These are phyloP conservation scores for Delphinus delphis DNA, from an alignment of 2,113 vertebrate genomes.

Conservation along the genomic window DNA sequence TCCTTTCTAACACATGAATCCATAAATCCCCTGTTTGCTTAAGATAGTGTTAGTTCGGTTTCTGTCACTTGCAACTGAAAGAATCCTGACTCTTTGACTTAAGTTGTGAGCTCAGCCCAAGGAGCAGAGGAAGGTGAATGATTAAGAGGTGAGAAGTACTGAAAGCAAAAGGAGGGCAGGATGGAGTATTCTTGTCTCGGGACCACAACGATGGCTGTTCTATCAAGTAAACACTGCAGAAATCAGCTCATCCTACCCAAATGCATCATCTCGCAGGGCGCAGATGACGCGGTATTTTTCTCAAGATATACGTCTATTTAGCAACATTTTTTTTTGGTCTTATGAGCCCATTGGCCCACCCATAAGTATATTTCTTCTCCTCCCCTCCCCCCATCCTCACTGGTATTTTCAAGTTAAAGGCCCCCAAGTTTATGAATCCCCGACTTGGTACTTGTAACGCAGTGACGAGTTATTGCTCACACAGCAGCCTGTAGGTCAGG, in stretches of 20 bases:
- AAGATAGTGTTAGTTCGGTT: background rate
- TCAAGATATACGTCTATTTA: background rate
- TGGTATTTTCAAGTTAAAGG: background rate
- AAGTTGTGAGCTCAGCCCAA: background rate
- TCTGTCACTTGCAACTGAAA: background rate
- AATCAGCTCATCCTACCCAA: background rate
- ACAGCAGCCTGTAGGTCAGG: background rate
- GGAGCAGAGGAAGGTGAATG: background rate
- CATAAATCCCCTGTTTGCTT: background rate
- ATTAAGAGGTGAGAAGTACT: background rate
- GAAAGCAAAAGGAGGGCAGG: background rate
- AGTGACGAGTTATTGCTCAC: background rate
- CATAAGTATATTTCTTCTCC: background rate
- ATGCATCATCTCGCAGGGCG: fast-evolving
- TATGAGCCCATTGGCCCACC: background rate
- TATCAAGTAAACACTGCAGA: background rate
- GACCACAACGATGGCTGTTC: background rate
- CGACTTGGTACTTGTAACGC: background rate
- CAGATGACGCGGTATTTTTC: fast-evolving
- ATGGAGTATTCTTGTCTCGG: background rate
- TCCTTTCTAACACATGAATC: background rate
- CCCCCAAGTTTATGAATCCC: background rate
- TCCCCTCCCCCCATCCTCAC: background rate
- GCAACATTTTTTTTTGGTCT: background rate
- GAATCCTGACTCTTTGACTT: background rate